Percentiles rank a stretch among this genome's conserved stretches.
These are phyloP conservation scores for Drosophila picticornis DNA, from an alignment of 2,888 invertebrate species.

Conservation along the genomic window DNA sequence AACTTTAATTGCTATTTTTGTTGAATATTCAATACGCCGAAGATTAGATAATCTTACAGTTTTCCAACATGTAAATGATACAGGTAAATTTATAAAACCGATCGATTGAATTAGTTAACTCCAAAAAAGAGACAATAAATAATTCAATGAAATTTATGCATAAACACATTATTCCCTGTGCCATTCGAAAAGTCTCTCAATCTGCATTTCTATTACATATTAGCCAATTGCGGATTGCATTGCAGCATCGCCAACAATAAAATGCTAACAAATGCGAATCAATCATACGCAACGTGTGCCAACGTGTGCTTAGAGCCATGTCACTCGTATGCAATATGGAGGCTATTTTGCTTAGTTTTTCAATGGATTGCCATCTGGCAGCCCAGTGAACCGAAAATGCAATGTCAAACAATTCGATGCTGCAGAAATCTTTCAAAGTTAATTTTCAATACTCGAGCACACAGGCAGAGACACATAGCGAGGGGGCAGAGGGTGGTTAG, in stretches of 20 bases:
- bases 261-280: conserved; percentile 36
- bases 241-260: not conserved
- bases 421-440: conserved; percentile 73
- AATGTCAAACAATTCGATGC: conserved; percentile 66
- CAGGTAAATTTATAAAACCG: not conserved
- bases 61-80: not conserved
- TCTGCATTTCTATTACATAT: not conserved
- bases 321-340: conserved; percentile 14
- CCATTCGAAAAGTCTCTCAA: not conserved
- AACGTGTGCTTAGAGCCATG: not conserved
- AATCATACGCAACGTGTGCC: conserved; percentile 58
- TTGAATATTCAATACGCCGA: not conserved
- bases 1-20: not conserved
- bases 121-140: not conserved
- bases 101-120: not conserved
- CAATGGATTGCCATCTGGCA: conserved; percentile 25
- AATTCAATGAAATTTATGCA: not conserved
- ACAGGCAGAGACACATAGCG: not conserved
- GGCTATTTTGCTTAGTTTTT: conserved; percentile 31
- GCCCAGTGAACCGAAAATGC: conserved; percentile 68
- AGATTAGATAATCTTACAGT: not conserved
- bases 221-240: conserved; percentile 1
- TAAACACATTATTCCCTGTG: not conserved
- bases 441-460: conserved; percentile 69
- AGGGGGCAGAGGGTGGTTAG: not conserved